Conservation (phyloP, 1,140 invertebrate species). For the Monomorium pharaonis region DNA sequence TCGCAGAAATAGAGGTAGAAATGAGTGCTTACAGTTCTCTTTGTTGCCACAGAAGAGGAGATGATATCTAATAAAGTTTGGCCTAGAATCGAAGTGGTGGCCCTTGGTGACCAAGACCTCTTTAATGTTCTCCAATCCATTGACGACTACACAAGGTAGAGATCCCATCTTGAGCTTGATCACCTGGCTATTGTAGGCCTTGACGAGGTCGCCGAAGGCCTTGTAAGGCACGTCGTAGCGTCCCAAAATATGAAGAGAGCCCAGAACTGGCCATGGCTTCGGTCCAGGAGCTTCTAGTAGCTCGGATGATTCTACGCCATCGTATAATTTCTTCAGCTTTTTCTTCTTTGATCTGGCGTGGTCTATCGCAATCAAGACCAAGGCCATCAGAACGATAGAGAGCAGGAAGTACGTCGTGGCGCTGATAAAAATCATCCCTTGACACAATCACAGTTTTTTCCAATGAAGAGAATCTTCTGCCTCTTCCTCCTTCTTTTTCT, state of each 20-base stretch:
- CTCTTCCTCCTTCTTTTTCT: not conserved
- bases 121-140: conserved; percentile 87
- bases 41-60: conserved; percentile 88
- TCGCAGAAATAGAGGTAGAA: not conserved
- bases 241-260: conserved; percentile 87
- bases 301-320: conserved; percentile 45
- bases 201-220: conserved; percentile 86
- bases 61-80: conserved; percentile 88
- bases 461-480: not conserved
- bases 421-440: conserved; percentile 69
- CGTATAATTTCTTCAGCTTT: conserved; percentile 36
- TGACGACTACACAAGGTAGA: conserved; percentile 88
- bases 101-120: conserved; percentile 88
- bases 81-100: conserved; percentile 88
- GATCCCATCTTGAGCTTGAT: conserved; percentile 87
- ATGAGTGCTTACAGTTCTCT: conserved; percentile 88
- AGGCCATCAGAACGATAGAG: conserved; percentile 64
- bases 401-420: conserved; percentile 77
- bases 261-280: conserved; percentile 87
- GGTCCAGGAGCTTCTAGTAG: conserved; percentile 86
- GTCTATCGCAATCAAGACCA: conserved; percentile 75
- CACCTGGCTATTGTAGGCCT: conserved; percentile 86
- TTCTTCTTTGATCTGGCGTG: conserved; percentile 67
- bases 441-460: conserved; percentile 44
- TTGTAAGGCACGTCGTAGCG: conserved; percentile 88